phyloP scores from a whole-genome alignment of 2,797 vertebrate species.

The Margarornis squamiger region DNA sequence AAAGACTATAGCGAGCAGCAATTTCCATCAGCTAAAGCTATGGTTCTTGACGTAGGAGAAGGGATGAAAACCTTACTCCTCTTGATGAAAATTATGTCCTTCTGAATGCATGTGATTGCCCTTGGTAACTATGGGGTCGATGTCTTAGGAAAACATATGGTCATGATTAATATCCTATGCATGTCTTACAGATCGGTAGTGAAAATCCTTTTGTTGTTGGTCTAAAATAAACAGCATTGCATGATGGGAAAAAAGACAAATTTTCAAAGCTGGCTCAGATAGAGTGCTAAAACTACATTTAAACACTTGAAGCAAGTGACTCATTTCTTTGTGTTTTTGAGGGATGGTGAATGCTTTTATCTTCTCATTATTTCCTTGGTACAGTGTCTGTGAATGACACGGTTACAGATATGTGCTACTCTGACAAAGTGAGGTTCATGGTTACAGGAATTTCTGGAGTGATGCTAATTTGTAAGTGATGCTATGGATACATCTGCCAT shows the following conservation, averaged over 20 bases:
- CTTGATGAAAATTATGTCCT: neutral
- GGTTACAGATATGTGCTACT: neutral
- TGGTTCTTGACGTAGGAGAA: neutral
- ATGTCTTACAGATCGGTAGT: neutral
- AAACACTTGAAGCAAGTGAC: neutral
- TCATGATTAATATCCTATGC: neutral
- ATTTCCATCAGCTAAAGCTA: neutral
- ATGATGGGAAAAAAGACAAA: neutral
- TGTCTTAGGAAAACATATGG: neutral
- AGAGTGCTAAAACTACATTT: neutral
- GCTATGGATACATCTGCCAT: neutral
- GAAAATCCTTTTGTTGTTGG: constrained; percentile 1
- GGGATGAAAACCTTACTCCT: neutral
- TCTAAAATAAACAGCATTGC: constrained; percentile 2
- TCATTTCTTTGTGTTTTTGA: neutral
- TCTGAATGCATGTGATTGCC: neutral
- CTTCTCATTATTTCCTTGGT: constrained; percentile 12
- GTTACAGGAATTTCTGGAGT: constrained; percentile 15
- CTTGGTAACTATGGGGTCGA: neutral
- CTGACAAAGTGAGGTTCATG: neutral
- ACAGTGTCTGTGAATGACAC: neutral
- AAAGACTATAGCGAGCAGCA: neutral
- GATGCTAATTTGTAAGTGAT: constrained; percentile 21
- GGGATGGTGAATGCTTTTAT: neutral
- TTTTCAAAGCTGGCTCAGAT: neutral